Conservation (phyloP, 2,113 vertebrate genomes). For the Osmerus eperlanus region DNA sequence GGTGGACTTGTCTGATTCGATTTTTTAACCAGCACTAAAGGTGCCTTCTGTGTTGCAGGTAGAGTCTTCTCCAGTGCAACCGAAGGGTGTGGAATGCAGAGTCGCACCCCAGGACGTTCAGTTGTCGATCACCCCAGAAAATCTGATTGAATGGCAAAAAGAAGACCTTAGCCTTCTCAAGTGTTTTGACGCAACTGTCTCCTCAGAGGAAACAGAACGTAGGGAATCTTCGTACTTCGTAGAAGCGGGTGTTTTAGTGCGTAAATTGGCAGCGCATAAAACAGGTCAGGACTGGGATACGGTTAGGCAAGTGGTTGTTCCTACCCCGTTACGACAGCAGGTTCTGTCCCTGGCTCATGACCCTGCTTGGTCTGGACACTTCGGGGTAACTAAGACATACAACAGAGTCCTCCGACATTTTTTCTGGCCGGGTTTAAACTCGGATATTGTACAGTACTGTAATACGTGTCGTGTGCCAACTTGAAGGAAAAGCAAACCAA, state of each 20-base stretch:
- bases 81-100: background rate
- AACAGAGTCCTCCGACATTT: background rate
- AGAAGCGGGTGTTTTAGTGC: background rate
- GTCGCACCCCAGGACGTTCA: background rate
- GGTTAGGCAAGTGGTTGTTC: background rate
- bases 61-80: background rate
- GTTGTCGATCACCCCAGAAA: background rate
- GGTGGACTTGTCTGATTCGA: background rate
- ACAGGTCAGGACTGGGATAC: background rate
- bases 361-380: background rate
- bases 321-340: background rate
- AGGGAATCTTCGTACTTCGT: background rate
- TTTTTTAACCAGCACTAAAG: no score
- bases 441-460: background rate
- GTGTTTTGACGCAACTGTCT: constrained; percentile 8
- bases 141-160: background rate
- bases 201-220: background rate
- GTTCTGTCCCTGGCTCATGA: background rate
- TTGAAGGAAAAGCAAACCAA: background rate
- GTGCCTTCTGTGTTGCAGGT: background rate
- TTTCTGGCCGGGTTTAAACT: background rate
- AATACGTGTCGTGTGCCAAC: no score
- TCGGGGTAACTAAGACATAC: background rate
- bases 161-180: background rate
- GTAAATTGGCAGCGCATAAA: constrained; percentile 2